Evolutionary conservation across 2,888 invertebrate genomes (phyloP).

Genomic region (Automeris io): DNA sequence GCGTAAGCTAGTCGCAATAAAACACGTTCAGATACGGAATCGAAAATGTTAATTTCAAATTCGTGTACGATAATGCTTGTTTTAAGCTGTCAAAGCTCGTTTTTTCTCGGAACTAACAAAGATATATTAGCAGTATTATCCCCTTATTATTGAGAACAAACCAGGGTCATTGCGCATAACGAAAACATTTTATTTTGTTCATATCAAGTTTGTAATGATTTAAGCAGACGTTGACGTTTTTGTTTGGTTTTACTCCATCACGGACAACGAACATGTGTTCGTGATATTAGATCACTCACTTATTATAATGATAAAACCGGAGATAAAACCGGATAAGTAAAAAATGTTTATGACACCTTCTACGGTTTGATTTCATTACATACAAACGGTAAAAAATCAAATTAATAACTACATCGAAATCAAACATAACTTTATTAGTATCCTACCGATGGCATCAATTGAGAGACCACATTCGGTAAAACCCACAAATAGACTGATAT

Average conservation of each 20-base stretch:
- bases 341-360: conserved; percentile 23
- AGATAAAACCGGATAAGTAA: conserved; percentile 38
- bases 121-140: too few species aligned
- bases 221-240: conserved; percentile 31
- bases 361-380: conserved; percentile 1
- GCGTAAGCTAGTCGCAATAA: too few species aligned
- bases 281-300: conserved; percentile 51
- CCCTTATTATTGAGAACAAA: background rate
- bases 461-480: too few species aligned
- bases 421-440: too few species aligned
- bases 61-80: too few species aligned
- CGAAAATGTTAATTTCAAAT: too few species aligned
- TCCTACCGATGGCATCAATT: too few species aligned
- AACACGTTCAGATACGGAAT: too few species aligned
- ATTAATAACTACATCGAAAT: too few species aligned
- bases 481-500: too few species aligned
- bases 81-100: background rate
- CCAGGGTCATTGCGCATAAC: background rate
- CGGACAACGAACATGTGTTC: conserved; percentile 28
- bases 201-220: conserved; percentile 19
- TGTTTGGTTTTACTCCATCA: conserved; percentile 26
- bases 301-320: conserved; percentile 42
- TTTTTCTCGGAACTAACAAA: background rate
- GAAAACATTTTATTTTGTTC: conserved; percentile 4
- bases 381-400: background rate